phyloP scores from a whole-genome alignment of 2,797 vertebrate genomes.

The Cirrhinus mrigala region DNA sequence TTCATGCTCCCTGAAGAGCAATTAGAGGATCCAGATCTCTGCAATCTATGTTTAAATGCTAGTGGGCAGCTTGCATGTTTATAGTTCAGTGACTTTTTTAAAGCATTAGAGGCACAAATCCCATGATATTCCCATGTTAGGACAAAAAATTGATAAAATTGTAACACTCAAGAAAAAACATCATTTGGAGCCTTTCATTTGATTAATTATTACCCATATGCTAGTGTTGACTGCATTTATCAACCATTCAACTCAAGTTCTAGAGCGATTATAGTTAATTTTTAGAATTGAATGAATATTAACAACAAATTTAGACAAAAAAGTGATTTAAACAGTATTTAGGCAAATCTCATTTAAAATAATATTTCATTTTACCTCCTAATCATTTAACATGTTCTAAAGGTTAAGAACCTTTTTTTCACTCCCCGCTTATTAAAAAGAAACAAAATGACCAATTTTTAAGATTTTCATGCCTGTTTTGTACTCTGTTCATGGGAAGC shows the following conservation, averaged over 20 bases:
- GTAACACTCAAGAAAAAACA: neutral
- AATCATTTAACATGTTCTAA: neutral
- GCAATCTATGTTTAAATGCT: neutral
- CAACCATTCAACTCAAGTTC: neutral
- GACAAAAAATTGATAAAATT: neutral
- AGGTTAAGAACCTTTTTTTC: neutral
- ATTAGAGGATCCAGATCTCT: slow-evolving; percentile 16
- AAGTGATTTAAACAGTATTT: neutral
- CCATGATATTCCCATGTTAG: neutral
- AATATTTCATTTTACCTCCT: neutral
- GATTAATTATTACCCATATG: neutral
- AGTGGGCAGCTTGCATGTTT: slow-evolving; percentile 6
- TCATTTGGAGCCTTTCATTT: neutral
- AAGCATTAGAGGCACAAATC: neutral
- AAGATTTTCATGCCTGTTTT: neutral
- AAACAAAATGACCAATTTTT: neutral
- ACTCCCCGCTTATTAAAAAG: neutral
- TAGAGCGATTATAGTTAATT: neutral
- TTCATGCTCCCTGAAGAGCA: neutral
- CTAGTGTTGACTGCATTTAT: neutral
- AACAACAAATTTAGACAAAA: neutral
- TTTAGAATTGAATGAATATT: neutral
- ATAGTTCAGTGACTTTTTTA: neutral
- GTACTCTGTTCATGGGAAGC: neutral
- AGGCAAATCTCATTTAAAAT: neutral